Evolutionary conservation across 1,140 invertebrate genomes (phyloP).

Genomic region (Phthorimaea operculella): DNA sequence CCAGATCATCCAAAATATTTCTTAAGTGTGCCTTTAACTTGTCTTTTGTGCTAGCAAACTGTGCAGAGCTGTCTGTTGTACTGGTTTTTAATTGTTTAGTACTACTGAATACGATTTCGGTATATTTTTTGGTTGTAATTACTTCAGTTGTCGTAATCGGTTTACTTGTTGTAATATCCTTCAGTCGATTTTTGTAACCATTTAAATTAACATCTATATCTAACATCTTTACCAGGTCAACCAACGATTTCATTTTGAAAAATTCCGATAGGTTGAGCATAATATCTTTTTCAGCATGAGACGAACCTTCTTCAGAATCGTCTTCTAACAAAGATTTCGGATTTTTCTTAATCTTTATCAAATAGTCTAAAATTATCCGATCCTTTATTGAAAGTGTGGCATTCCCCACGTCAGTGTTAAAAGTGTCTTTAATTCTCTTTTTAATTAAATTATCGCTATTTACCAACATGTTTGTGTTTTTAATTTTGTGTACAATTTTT

Average conservation of each 20-base stretch:
- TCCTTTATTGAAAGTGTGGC: conserved; percentile 40
- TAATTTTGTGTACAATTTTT: conserved; percentile 31
- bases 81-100: background rate
- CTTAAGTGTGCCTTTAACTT: conserved; percentile 47
- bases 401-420: conserved; percentile 27
- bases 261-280: conserved; percentile 51
- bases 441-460: conserved; percentile 18
- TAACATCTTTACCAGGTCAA: conserved; percentile 35
- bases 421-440: conserved; percentile 25
- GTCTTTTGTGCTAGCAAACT: conserved; percentile 29
- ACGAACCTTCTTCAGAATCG: background rate
- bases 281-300: conserved; percentile 34
- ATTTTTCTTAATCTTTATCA: conserved; percentile 41
- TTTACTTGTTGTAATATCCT: background rate
- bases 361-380: conserved; percentile 46
- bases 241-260: conserved; percentile 47
- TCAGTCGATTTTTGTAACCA: background rate
- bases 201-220: conserved; percentile 8
- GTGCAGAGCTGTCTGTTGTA: conserved; percentile 3
- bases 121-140: background rate
- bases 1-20: conserved; percentile 42
- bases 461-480: conserved; percentile 27
- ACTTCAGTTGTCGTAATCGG: background rate
- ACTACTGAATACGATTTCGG: background rate
- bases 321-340: conserved; percentile 24